Percentiles rank a stretch among this genome's conserved stretches.
Conservation (phyloP, 2,113 vertebrate genomes). For the Conger conger region DNA sequence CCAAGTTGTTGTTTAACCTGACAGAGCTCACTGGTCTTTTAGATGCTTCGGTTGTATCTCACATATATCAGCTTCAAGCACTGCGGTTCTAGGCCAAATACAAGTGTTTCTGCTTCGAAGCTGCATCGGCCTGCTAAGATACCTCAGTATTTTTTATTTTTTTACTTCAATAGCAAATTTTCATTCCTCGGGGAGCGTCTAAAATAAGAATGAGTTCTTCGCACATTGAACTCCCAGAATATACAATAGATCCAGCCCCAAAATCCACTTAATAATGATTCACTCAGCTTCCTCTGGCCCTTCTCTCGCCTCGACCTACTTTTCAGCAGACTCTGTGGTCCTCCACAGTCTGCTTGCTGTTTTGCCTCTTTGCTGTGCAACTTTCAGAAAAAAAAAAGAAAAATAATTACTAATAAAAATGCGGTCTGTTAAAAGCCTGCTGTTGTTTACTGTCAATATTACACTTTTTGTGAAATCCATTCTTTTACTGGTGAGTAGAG, state of each 20-base stretch:
- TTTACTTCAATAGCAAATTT: conserved; percentile 40
- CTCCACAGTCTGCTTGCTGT: conserved; percentile 2
- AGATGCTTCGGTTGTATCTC: conserved; percentile 6
- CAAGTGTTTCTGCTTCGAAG: conserved; percentile 30
- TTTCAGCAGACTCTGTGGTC: conserved; percentile 18
- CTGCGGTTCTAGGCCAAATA: conserved; percentile 35
- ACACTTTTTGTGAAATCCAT: not conserved
- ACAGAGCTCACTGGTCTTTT: not conserved
- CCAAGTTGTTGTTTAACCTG: not conserved
- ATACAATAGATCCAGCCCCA: conserved; percentile 33
- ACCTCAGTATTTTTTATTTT: conserved; percentile 9
- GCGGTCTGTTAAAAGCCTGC: not conserved
- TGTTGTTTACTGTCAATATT: not conserved
- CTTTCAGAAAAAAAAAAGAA: conserved; percentile 18
- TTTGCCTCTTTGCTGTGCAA: conserved; percentile 31
- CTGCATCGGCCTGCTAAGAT: conserved; percentile 7
- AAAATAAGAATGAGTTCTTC: conserved; percentile 39
- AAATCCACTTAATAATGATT: conserved; percentile 49
- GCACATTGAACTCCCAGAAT: conserved; percentile 32
- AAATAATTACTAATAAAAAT: not conserved
- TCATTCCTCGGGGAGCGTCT: conserved; percentile 17
- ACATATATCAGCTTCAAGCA: conserved; percentile 23
- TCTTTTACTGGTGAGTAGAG: not conserved
- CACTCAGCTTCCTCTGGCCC: conserved; percentile 37
- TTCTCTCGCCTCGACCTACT: conserved; percentile 12